Percentiles rank a stretch among this genome's conserved stretches.
Evolutionary conservation across 2,797 vertebrate species (phyloP).

Genomic region (Acrocephalus scirpaceus): DNA sequence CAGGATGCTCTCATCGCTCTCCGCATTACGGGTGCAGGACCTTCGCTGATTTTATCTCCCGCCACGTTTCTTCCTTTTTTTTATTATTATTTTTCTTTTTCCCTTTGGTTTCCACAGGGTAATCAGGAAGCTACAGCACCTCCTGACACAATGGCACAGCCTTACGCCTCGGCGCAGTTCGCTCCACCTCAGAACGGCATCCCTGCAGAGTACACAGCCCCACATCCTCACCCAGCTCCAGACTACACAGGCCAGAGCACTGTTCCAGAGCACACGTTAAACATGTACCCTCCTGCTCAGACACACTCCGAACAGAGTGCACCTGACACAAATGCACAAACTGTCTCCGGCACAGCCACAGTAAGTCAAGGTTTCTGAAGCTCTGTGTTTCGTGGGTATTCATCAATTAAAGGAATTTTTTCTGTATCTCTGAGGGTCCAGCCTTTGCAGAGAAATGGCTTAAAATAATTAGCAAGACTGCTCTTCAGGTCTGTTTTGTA

Average conservation of each 20-base stretch:
- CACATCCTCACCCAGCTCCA: slow-evolving; percentile 88
- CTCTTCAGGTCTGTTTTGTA: too few relatives aligned
- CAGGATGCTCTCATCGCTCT: neutral
- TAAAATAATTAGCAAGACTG: too few relatives aligned
- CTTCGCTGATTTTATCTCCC: neutral
- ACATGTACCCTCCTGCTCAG: slow-evolving; percentile 91
- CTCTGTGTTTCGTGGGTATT: neutral
- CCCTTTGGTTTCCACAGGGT: slow-evolving; percentile 79
- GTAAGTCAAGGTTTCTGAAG: slow-evolving; percentile 80
- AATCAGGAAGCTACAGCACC: slow-evolving; percentile 94
- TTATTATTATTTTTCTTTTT: neutral
- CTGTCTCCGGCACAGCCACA: slow-evolving; percentile 93
- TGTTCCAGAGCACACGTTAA: slow-evolving; percentile 91
- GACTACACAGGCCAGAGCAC: slow-evolving; percentile 89
- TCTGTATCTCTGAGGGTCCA: too few relatives aligned
- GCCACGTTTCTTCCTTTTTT: neutral
- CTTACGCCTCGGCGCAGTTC: slow-evolving; percentile 91
- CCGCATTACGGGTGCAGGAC: neutral
- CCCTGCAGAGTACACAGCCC: slow-evolving; percentile 89
- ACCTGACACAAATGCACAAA: slow-evolving; percentile 86
- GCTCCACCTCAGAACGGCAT: slow-evolving; percentile 90
- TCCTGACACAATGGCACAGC: slow-evolving; percentile 96
- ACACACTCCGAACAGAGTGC: slow-evolving; percentile 89
- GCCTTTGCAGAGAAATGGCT: too few relatives aligned
- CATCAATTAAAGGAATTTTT: neutral